Evolutionary conservation across 2,113 vertebrate species (phyloP).

Genomic region (Todiramphus chloris): DNA sequence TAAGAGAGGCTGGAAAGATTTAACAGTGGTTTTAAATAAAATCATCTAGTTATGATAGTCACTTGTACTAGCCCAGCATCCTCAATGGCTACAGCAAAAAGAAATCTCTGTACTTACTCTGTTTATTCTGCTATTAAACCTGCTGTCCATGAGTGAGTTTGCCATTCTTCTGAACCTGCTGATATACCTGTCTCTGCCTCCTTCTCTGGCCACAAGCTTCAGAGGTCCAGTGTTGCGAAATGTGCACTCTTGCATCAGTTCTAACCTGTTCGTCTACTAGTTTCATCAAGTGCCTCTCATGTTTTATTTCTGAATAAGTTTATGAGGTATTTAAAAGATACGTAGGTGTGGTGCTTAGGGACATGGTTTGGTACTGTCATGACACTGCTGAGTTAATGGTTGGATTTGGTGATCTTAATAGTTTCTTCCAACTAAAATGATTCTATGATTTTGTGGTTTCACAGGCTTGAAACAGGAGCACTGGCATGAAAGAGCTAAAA

Average conservation of each 20-base stretch:
- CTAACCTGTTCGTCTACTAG: neutral
- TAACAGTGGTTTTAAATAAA: neutral
- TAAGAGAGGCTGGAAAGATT: neutral
- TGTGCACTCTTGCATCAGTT: neutral
- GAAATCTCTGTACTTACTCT: neutral
- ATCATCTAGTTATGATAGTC: neutral
- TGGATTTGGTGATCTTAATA: neutral
- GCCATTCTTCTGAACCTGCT: neutral
- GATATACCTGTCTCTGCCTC: neutral
- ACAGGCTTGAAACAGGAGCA: neutral
- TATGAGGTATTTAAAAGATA: neutral
- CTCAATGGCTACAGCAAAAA: neutral
- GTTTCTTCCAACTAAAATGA: neutral
- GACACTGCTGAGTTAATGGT: neutral
- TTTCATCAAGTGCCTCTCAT: neutral
- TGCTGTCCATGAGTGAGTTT: neutral
- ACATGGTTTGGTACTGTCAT: neutral
- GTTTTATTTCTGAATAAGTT: neutral
- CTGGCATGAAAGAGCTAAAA: neutral
- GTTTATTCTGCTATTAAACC: neutral
- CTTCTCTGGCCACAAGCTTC: neutral
- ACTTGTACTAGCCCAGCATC: neutral
- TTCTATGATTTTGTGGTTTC: neutral
- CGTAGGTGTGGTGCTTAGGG: neutral
- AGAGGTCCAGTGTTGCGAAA: neutral